Evolutionary conservation across 2,888 invertebrate genomes (phyloP), one percentile per base, ranked within the genome.

Genomic region (Danaus chrysippus): DNA sequence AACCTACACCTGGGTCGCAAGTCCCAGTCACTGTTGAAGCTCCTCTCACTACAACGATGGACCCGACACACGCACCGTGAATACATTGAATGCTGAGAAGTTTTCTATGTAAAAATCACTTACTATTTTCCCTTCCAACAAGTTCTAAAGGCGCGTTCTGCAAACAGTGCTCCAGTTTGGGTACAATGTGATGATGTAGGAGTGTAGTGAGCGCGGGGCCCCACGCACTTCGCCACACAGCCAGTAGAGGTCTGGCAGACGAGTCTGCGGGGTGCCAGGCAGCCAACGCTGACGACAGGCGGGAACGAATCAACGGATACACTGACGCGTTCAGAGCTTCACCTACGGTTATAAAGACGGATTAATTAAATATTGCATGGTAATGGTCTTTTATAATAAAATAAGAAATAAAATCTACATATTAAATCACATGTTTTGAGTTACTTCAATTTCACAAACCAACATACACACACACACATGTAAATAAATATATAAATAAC

Each of bases 241-340:
- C 93, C 34, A 99, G 92, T 92, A 99, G 97, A 23, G 96, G 93
- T 70, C 96, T 94, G 0, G 99, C 99, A 0, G 99, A 99, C 46
- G 94, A 92, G 90, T 99, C 99, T 0, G 96, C 96, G 0, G 99
- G 98, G 87, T 98, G 96, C 99, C 99, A 99, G 59, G 95, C 95
- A n/a, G 93, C 92, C 67, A 99, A 91, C 11, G 99, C 99, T 44
- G 93, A 93, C 42, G 96, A 96, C 57, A 99, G 91, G 78, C 99
- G 99, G 58, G 98, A 95, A 54, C 99, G 93, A 72, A 99, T 97
- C 53, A 96, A 94, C 0, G 97, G 97, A 90, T 97, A 98, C 43
- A 98, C 94, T 0, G 90, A 86, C 0, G 89, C 86, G 23, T 93
- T 91, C 57, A 94, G 82, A 19, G 92, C 89, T 0, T 76, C 73